A percentile compares a stretch with the other conserved stretches of the same genome.
Conservation (phyloP, 2,113 vertebrate genomes). For the Tachuris rubrigastra region DNA sequence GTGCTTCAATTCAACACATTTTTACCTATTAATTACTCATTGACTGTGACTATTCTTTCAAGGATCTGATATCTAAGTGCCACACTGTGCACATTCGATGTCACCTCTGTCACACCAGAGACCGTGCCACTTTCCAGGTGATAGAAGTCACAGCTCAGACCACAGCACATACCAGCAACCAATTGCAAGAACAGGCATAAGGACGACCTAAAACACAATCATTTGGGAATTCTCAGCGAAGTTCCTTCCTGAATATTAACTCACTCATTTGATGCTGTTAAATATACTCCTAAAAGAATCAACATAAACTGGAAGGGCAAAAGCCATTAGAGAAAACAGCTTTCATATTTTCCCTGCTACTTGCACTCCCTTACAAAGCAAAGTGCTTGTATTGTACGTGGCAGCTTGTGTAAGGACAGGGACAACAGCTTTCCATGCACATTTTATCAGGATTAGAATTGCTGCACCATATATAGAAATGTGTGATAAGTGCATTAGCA, state of each 20-base stretch:
- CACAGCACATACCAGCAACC: background rate
- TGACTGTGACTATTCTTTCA: background rate
- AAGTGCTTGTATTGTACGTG: background rate
- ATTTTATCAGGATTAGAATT: slow-evolving; percentile 52
- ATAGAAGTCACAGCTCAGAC: background rate
- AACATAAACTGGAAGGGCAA: background rate
- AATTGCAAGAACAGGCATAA: background rate
- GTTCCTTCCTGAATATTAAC: background rate
- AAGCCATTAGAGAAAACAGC: background rate
- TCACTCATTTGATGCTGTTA: background rate
- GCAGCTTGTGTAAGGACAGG: slow-evolving; percentile 1
- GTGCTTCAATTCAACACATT: slow-evolving; percentile 1
- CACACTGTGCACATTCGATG: fast-evolving
- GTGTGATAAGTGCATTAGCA: slow-evolving; percentile 49
- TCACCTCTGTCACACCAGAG: background rate
- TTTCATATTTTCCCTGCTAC: background rate
- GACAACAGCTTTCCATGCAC: slow-evolving; percentile 41
- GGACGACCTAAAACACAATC: background rate
- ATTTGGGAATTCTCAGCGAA: background rate
- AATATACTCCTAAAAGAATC: background rate
- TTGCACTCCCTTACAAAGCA: background rate
- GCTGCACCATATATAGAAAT: slow-evolving; percentile 7
- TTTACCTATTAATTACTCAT: slow-evolving; percentile 18
- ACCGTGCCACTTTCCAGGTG: background rate
- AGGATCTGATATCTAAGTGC: background rate